Percentiles rank a stretch among this genome's conserved stretches.
These are phyloP conservation scores for Troides aeacus DNA, from an alignment of 2,888 invertebrate genomes.

Conservation along the genomic window DNA sequence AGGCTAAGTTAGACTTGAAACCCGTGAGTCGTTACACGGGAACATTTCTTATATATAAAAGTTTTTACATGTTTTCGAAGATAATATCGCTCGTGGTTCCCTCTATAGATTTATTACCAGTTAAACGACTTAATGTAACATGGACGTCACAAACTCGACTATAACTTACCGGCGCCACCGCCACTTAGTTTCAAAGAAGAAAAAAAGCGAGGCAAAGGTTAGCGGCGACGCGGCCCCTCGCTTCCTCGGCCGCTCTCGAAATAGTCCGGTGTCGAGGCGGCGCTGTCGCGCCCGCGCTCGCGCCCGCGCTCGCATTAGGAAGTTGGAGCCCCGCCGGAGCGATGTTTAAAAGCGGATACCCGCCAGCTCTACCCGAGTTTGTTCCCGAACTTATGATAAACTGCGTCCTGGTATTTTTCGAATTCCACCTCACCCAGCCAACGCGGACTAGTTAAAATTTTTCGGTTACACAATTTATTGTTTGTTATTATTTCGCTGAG, in stretches of 20 bases:
- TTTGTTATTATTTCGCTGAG: constrained; percentile 1
- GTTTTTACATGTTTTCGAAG: background rate
- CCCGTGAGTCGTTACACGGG: too few species aligned
- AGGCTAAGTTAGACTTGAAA: too few species aligned
- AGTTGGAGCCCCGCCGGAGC: constrained; percentile 25
- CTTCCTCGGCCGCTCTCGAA: constrained; percentile 26
- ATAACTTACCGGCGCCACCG: constrained; percentile 28
- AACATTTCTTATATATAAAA: too few species aligned
- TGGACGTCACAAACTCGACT: constrained; percentile 8
- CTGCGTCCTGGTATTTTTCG: constrained; percentile 25
- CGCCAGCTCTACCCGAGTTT: constrained; percentile 18
- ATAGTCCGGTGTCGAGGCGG: constrained; percentile 21
- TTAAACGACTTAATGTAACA: constrained; percentile 16
- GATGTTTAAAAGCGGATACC: constrained; percentile 28
- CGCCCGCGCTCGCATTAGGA: constrained; percentile 22
- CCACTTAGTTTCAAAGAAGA: constrained; percentile 25
- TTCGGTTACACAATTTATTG: constrained; percentile 15
- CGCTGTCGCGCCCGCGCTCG: constrained; percentile 14
- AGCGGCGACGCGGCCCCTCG: constrained; percentile 15
- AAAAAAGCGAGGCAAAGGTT: constrained; percentile 20
- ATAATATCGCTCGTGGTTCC: background rate
- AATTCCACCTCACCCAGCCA: constrained; percentile 4
- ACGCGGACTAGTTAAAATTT: constrained; percentile 8
- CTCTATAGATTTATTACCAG: constrained; percentile 18
- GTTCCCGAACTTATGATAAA: constrained; percentile 27